phyloP scores from a whole-genome alignment of 2,113 vertebrate species.

The Vombatus ursinus region DNA sequence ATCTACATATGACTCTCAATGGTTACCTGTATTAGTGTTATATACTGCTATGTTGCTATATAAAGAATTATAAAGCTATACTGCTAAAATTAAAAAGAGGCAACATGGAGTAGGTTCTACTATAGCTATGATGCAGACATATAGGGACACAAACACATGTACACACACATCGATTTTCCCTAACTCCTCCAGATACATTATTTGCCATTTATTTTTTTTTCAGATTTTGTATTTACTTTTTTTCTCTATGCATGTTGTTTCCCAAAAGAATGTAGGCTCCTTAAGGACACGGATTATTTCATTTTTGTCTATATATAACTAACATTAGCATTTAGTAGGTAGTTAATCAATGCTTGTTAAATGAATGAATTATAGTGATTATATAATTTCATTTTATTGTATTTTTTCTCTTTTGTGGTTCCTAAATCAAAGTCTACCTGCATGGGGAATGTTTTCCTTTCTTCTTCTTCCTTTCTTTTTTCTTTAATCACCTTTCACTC shows the following conservation, averaged over 20 bases:
- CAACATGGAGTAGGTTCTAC: neutral
- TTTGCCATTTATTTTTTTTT: neutral
- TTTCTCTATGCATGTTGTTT: neutral
- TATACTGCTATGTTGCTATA: too few species aligned
- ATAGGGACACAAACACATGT: neutral
- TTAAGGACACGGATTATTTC: neutral
- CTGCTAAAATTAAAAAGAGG: neutral
- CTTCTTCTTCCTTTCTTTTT: neutral
- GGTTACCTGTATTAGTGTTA: too few species aligned
- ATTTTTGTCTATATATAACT: neutral
- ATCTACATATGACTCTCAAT: too few species aligned
- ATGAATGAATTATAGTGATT: neutral
- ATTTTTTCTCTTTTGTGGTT: conserved; percentile 20
- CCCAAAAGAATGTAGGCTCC: neutral
- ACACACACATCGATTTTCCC: too few species aligned
- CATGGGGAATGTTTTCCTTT: conserved; percentile 44
- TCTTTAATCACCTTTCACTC: neutral
- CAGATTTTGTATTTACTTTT: neutral
- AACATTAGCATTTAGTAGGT: neutral
- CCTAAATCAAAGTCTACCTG: conserved; percentile 22
- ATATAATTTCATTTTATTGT: conserved; percentile 45
- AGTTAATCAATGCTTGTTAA: neutral
- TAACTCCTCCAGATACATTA: neutral
- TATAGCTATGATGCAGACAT: neutral
- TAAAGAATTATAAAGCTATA: too few species aligned